Percentiles rank a stretch among this genome's conserved stretches.
These are phyloP conservation scores for Thymelicus sylvestris DNA, from an alignment of 2,888 invertebrate genomes.

Conservation along the genomic window DNA sequence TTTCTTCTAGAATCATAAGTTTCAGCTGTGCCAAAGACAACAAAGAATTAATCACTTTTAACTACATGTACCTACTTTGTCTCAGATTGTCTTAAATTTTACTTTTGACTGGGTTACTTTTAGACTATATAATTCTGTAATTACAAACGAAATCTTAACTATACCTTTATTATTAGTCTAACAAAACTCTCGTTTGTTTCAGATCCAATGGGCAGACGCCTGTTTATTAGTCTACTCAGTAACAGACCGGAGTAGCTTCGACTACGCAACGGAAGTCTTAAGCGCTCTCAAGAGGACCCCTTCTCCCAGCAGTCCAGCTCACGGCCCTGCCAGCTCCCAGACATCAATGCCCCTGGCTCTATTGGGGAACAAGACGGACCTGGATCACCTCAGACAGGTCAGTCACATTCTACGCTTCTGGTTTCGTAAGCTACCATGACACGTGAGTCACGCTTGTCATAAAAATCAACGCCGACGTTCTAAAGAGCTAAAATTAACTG, in stretches of 20 bases:
- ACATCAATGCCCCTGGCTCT: constrained; percentile 86
- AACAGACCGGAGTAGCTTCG: constrained; percentile 88
- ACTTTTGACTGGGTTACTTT: too few relatives aligned
- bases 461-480: constrained; percentile 16
- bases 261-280: constrained; percentile 87
- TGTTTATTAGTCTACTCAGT: constrained; percentile 91
- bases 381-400: constrained; percentile 91
- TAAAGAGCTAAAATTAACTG: constrained; percentile 13
- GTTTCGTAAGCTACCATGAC: constrained; percentile 1
- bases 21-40: too few relatives aligned
- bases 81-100: too few relatives aligned
- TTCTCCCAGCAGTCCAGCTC: constrained; percentile 83
- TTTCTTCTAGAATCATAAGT: too few relatives aligned
- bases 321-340: constrained; percentile 82
- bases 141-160: too few relatives aligned
- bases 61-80: too few relatives aligned
- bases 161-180: too few relatives aligned
- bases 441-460: constrained; percentile 11
- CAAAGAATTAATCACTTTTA: too few relatives aligned
- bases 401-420: constrained; percentile 47
- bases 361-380: constrained; percentile 91
- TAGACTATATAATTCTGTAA: too few relatives aligned
- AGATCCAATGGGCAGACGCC: constrained; percentile 92
- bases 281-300: constrained; percentile 84
- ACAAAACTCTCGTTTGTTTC: constrained; percentile 54